Evolutionary conservation across 2,888 invertebrate species (phyloP).

Genomic region (Proisotoma minuta): DNA sequence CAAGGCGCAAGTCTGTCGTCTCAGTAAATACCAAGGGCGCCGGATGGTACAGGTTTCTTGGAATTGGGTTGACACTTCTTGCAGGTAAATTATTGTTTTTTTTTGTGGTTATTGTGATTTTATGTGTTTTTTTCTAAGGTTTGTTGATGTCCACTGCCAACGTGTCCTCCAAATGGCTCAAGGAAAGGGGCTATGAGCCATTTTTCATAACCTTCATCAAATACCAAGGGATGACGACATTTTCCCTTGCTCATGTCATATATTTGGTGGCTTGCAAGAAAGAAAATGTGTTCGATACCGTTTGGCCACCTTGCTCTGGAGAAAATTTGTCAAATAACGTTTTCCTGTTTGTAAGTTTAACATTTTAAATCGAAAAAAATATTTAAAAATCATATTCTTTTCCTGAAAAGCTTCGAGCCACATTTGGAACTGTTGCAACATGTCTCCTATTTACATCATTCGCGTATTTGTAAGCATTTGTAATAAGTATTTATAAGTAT

Average conservation of each 20-base stretch:
- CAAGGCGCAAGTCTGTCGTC: background rate
- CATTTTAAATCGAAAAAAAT: background rate
- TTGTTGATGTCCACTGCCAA: background rate
- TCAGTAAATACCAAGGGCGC: background rate
- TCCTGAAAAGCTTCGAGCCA: background rate
- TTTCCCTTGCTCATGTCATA: background rate
- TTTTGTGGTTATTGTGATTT: background rate
- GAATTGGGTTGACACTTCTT: background rate
- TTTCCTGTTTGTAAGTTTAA: background rate
- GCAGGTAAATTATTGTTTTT: background rate
- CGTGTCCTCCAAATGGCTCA: background rate
- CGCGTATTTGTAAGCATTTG: background rate
- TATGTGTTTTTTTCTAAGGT: background rate
- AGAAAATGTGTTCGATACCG: background rate
- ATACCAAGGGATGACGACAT: background rate
- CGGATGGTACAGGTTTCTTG: background rate
- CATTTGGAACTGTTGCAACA: background rate
- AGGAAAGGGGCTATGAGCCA: background rate
- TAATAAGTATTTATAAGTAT: background rate
- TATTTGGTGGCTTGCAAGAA: background rate
- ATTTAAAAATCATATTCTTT: background rate
- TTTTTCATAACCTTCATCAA: constrained; percentile 1
- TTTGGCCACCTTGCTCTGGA: background rate
- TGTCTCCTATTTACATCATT: background rate
- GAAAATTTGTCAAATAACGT: background rate